Conservation (phyloP, 1,140 invertebrate genomes). For the Diorhabda carinulata region DNA sequence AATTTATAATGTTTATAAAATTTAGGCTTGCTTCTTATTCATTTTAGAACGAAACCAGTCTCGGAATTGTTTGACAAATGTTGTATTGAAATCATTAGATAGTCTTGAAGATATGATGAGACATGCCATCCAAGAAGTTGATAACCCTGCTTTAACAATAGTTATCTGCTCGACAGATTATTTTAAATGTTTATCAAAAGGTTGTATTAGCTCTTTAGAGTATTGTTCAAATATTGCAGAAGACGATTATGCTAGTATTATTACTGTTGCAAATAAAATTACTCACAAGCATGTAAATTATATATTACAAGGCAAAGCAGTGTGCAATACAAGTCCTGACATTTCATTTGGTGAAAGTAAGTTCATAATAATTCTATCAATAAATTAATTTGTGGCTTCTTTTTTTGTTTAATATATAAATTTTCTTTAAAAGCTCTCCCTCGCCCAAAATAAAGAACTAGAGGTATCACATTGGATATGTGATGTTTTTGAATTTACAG, state of each 20-base stretch:
- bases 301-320: slow-evolving; percentile 65
- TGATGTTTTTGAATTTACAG: too few relatives aligned
- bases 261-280: slow-evolving; percentile 32
- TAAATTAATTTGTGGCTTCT: too few relatives aligned
- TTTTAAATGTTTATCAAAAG: slow-evolving; percentile 49
- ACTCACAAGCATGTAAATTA: slow-evolving; percentile 57
- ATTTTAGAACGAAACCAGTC: too few relatives aligned
- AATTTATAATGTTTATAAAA: too few relatives aligned
- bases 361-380: slow-evolving; percentile 31
- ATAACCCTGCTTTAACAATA: slow-evolving; percentile 66
- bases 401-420: too few relatives aligned
- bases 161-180: slow-evolving; percentile 69
- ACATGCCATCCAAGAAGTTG: slow-evolving; percentile 61
- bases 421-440: too few relatives aligned
- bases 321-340: slow-evolving; percentile 69
- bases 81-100: slow-evolving; percentile 44
- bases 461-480: too few relatives aligned
- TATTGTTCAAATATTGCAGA: slow-evolving; percentile 18
- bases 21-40: too few relatives aligned
- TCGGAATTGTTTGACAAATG: too few relatives aligned
- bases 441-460: too few relatives aligned
- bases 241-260: slow-evolving; percentile 28
- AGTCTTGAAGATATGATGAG: slow-evolving; percentile 60
- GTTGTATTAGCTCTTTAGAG: slow-evolving; percentile 47
- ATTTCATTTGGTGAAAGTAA: slow-evolving; percentile 69